Percentiles rank a stretch among this genome's conserved stretches.
phyloP scores from a whole-genome alignment of 2,113 vertebrate species.

The Gorsachius goisagi region DNA sequence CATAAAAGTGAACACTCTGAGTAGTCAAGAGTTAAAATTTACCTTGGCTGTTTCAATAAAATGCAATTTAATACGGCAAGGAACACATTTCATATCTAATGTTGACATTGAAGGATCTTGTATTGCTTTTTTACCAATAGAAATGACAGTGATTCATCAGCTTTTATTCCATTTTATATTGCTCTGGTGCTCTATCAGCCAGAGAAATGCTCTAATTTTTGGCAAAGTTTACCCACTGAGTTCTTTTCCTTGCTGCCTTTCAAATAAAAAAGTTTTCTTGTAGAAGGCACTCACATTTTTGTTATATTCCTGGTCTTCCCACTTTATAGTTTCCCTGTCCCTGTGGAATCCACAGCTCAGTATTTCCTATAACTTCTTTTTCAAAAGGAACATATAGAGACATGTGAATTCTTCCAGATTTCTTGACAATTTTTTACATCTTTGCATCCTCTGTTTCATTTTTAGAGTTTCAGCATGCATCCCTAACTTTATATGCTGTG shows the following conservation, averaged over 20 bases:
- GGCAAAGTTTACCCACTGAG: conserved; percentile 34
- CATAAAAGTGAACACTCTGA: background rate
- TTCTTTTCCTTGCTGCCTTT: conserved; percentile 24
- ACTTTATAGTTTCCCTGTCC: background rate
- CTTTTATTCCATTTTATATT: conserved; percentile 66
- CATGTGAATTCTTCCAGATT: background rate
- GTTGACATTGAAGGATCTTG: conserved; percentile 64
- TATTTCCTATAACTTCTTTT: conserved; percentile 15
- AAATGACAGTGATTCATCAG: conserved; percentile 71
- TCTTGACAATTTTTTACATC: background rate
- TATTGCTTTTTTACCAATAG: conserved; percentile 65
- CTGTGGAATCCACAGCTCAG: background rate
- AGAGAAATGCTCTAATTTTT: conserved; percentile 57
- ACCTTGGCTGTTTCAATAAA: conserved; percentile 60
- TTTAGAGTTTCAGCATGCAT: background rate
- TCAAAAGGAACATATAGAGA: background rate
- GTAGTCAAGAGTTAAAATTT: conserved; percentile 54
- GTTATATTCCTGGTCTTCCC: background rate
- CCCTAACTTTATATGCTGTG: background rate
- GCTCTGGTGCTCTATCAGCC: conserved; percentile 46
- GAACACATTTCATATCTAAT: conserved; percentile 62
- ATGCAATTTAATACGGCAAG: conserved; percentile 59
- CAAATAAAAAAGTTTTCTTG: conserved; percentile 36
- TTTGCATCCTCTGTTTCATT: background rate
- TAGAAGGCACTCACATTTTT: background rate